Conservation (phyloP, 2,797 vertebrate genomes). For the Hypotaenidia philippensis region DNA sequence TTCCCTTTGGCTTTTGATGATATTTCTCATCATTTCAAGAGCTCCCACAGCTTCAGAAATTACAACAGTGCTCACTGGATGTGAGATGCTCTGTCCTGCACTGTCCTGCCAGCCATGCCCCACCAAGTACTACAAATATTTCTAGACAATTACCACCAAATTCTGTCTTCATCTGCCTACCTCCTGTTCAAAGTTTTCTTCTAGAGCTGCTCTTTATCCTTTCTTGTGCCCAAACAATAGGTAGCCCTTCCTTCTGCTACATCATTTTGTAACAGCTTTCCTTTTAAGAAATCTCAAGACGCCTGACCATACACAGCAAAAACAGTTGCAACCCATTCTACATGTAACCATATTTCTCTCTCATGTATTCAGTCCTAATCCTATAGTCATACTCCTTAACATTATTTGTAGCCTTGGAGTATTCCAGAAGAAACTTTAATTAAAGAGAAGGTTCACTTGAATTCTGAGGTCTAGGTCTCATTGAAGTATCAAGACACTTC, state of each 20-base stretch:
- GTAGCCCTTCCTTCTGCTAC: background rate
- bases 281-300: background rate
- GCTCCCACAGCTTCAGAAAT: background rate
- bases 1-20: background rate
- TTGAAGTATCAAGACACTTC: background rate
- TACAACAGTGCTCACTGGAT: rapidly evolving
- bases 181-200: background rate
- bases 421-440: background rate
- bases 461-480: background rate
- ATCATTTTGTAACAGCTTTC: background rate
- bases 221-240: background rate
- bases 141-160: background rate
- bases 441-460: background rate
- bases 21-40: background rate
- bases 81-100: background rate
- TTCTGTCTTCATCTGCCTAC: background rate
- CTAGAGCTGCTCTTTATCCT: background rate
- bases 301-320: rapidly evolving
- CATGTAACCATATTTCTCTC: background rate
- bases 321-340: background rate
- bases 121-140: background rate
- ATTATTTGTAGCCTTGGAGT: background rate
- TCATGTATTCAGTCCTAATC: background rate
- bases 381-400: background rate
- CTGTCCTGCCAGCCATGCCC: background rate